phyloP scores from a whole-genome alignment of 2,888 invertebrate genomes.

The Priocnemis perturbator region DNA sequence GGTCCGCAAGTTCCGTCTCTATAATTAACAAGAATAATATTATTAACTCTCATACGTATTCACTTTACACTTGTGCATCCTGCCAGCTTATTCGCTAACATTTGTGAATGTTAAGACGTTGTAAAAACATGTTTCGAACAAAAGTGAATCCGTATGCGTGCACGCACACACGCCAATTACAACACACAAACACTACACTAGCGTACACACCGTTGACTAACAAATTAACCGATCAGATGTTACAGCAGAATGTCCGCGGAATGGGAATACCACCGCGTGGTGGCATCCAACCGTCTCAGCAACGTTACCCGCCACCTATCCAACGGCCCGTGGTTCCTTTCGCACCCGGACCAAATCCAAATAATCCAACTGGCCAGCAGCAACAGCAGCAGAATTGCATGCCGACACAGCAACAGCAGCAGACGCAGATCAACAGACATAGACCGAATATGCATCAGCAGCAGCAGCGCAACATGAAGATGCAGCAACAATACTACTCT shows the following conservation, averaged over 20 bases:
- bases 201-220: too few species aligned
- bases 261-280: constrained; percentile 73
- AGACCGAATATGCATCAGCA: constrained; percentile 70
- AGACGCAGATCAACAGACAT: constrained; percentile 65
- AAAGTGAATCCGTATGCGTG: too few species aligned
- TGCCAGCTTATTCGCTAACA: too few species aligned
- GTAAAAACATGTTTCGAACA: too few species aligned
- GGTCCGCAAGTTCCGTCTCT: too few species aligned
- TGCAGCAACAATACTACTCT: constrained; percentile 77
- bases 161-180: too few species aligned
- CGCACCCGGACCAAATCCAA: constrained; percentile 74
- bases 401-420: constrained; percentile 70
- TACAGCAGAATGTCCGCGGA: constrained; percentile 72
- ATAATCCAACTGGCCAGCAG: constrained; percentile 71
- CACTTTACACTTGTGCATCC: too few species aligned
- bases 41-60: too few species aligned
- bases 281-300: constrained; percentile 72
- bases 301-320: constrained; percentile 77
- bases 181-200: too few species aligned
- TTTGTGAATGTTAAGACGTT: too few species aligned
- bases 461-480: constrained; percentile 73
- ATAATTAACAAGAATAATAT: too few species aligned
- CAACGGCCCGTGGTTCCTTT: constrained; percentile 77
- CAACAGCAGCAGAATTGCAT: constrained; percentile 61
- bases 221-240: constrained; percentile 49